phyloP scores from a whole-genome alignment of 2,113 vertebrate species.

The Tetrao urogallus region DNA sequence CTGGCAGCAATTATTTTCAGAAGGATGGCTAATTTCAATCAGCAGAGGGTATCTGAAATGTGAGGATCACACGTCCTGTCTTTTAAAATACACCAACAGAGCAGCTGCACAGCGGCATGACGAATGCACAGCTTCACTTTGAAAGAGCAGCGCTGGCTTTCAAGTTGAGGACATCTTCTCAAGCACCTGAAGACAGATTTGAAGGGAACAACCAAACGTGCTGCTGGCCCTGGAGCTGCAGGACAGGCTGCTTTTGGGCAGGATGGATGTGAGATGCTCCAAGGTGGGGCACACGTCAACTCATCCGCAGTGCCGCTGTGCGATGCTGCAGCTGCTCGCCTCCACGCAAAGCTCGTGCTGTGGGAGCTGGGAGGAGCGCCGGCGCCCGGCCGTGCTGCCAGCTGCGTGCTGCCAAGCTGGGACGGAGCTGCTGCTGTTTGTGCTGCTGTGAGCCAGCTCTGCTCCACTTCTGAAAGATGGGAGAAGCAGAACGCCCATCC shows the following conservation, averaged over 20 bases:
- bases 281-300: accelerated
- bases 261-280: accelerated
- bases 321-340: accelerated
- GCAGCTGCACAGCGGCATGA: neutral
- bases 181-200: neutral
- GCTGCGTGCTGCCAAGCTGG: neutral
- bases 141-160: accelerated
- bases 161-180: neutral
- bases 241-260: neutral
- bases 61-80: neutral
- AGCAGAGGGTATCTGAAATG: neutral
- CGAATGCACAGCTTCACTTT: neutral
- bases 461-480: neutral
- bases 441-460: neutral
- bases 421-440: neutral
- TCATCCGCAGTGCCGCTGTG: accelerated
- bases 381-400: neutral
- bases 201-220: accelerated
- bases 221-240: neutral
- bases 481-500: neutral
- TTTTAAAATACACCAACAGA: neutral
- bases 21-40: neutral
- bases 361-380: accelerated
- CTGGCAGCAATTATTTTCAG: constrained; percentile 30
- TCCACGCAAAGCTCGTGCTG: neutral